Conservation (phyloP, 2,797 vertebrate genomes). For the Gadopsis marmoratus region DNA sequence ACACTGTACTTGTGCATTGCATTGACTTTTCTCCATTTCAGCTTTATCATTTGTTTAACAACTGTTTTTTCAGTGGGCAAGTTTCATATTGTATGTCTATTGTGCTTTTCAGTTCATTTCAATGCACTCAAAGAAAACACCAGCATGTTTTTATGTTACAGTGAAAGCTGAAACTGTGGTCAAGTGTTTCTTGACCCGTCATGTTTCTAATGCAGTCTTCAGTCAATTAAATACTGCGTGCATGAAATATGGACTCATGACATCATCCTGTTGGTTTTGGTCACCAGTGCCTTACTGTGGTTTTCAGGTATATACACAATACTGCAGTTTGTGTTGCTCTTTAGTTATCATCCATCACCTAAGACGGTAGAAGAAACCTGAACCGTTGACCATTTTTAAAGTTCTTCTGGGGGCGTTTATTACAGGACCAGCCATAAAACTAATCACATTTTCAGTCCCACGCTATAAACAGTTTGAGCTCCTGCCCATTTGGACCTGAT, state of each 20-base stretch:
- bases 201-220: background rate
- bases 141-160: background rate
- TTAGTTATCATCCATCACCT: background rate
- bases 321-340: background rate
- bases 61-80: background rate
- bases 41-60: background rate
- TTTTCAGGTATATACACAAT: slow-evolving; percentile 3
- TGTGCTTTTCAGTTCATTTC: background rate
- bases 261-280: slow-evolving; percentile 21
- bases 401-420: slow-evolving; percentile 50
- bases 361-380: slow-evolving; percentile 21
- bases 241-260: background rate
- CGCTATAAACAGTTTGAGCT: slow-evolving; percentile 44
- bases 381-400: slow-evolving; percentile 29
- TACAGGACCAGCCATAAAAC: slow-evolving; percentile 47
- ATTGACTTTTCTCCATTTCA: background rate
- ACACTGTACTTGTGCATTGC: background rate
- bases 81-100: background rate
- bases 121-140: background rate
- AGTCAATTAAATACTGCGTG: background rate
- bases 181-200: background rate
- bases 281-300: background rate
- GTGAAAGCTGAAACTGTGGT: background rate
- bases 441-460: slow-evolving; percentile 49
- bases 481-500: slow-evolving; percentile 52